Conservation (phyloP, 2,797 vertebrate genomes). For the Macroramphosus scolopax region DNA sequence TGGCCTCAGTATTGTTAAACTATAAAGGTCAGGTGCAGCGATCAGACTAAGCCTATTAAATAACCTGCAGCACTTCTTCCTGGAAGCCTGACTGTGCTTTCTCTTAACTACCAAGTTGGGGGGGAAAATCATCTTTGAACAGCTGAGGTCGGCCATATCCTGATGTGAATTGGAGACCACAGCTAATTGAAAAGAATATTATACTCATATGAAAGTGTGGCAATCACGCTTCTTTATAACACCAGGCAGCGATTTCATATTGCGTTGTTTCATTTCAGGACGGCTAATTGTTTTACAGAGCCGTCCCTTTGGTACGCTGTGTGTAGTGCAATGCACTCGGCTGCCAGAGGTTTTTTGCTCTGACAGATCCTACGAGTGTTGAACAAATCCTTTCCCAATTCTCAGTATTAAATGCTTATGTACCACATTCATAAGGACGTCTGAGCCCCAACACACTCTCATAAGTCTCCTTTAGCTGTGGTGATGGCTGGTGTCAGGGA, state of each 20-base stretch:
- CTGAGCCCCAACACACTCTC: constrained; percentile 69
- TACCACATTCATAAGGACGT: constrained; percentile 72
- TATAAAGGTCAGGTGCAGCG: constrained; percentile 88
- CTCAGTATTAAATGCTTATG: constrained; percentile 71
- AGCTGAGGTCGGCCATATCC: constrained; percentile 69
- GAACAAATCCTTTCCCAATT: constrained; percentile 70
- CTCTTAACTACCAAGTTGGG: constrained; percentile 64
- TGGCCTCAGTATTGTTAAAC: constrained; percentile 86
- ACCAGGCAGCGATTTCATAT: constrained; percentile 37
- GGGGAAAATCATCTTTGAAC: constrained; percentile 51
- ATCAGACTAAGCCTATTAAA: constrained; percentile 86
- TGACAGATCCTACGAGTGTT: constrained; percentile 64
- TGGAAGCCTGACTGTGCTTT: constrained; percentile 72
- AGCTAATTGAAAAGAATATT: constrained; percentile 70
- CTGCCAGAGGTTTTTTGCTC: constrained; percentile 47
- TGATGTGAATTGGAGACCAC: constrained; percentile 59
- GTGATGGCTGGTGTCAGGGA: constrained; percentile 78
- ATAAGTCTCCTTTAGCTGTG: constrained; percentile 79
- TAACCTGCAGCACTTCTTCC: constrained; percentile 59
- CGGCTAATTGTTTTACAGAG: constrained; percentile 60
- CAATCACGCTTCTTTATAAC: constrained; percentile 45
- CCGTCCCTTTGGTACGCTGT: constrained; percentile 32
- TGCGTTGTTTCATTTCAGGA: constrained; percentile 32
- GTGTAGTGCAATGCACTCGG: constrained; percentile 6
- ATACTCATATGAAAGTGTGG: constrained; percentile 45